Percentiles rank a stretch among this genome's conserved stretches.
Evolutionary conservation across 2,888 invertebrate genomes (phyloP).

Genomic region (Rhynchonema sp.): DNA sequence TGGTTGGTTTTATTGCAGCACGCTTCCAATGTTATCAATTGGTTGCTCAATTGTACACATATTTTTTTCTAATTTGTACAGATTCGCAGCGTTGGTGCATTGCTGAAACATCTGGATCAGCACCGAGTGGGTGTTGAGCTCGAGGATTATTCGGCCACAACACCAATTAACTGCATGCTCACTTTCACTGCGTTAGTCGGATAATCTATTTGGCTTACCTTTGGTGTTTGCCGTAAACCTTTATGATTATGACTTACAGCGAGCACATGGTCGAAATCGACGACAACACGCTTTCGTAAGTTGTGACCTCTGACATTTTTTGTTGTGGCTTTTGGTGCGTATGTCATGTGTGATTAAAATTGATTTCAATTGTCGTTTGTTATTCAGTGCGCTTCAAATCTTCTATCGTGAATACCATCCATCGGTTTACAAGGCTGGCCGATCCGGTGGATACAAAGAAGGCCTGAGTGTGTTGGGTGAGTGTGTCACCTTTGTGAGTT

Average conservation of each 20-base stretch:
- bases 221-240: neutral
- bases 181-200: neutral
- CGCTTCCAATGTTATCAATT: too few relatives aligned
- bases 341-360: neutral
- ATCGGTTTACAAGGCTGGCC: constrained; percentile 49
- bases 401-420: constrained; percentile 53
- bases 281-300: constrained; percentile 9
- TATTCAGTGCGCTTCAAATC: constrained; percentile 48
- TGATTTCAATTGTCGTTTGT: neutral
- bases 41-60: neutral
- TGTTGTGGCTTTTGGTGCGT: neutral
- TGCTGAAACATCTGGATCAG: constrained; percentile 15
- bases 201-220: too few relatives aligned
- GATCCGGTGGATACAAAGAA: constrained; percentile 40
- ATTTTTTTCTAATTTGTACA: constrained; percentile 1
- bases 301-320: neutral
- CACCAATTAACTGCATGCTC: constrained; percentile 10
- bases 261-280: constrained; percentile 20
- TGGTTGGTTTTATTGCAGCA: neutral
- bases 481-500: neutral
- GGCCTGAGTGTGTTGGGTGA: constrained; percentile 43
- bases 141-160: constrained; percentile 11
- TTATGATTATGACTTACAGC: constrained; percentile 9
- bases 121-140: constrained; percentile 18
- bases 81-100: constrained; percentile 20